These are phyloP conservation scores for Hyppa rectilinea DNA, from an alignment of 2,888 invertebrate species.

Conservation along the genomic window DNA sequence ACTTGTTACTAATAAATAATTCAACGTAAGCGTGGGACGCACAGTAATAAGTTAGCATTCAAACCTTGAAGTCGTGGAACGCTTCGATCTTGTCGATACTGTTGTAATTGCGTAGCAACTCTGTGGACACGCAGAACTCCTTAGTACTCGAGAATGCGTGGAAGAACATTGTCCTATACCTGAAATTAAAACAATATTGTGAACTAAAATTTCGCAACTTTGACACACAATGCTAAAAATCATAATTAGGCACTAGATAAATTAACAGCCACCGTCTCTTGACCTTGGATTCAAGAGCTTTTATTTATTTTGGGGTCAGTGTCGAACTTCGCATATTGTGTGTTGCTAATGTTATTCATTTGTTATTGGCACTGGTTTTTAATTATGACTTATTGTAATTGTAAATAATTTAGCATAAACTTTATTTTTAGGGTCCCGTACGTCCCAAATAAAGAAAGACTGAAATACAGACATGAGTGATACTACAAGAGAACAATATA, in stretches of 20 bases:
- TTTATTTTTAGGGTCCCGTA: too few relatives aligned
- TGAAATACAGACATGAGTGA: too few relatives aligned
- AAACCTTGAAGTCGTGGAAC: slow-evolving; percentile 93
- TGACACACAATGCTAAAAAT: slow-evolving; percentile 55
- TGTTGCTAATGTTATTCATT: slow-evolving; percentile 48
- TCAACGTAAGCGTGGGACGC: slow-evolving; percentile 45
- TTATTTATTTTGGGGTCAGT: slow-evolving; percentile 75
- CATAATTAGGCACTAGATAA: slow-evolving; percentile 54
- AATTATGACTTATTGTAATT: slow-evolving; percentile 3
- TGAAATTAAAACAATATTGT: slow-evolving; percentile 74
- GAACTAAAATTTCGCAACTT: slow-evolving; percentile 41
- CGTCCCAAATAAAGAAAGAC: too few relatives aligned
- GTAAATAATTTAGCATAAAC: not conserved
- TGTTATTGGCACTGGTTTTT: slow-evolving; percentile 21
- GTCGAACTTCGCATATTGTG: slow-evolving; percentile 62
- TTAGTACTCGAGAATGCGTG: slow-evolving; percentile 95
- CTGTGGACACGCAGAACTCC: slow-evolving; percentile 95
- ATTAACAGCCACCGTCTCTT: slow-evolving; percentile 46
- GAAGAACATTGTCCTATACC: slow-evolving; percentile 94
- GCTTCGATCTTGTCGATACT: slow-evolving; percentile 92
- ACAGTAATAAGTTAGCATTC: slow-evolving; percentile 59
- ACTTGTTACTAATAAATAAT: slow-evolving; percentile 56
- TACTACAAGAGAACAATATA: too few relatives aligned
- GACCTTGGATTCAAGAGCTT: slow-evolving; percentile 69
- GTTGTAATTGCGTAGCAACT: slow-evolving; percentile 93